These are phyloP conservation scores for Machaerirhynchus nigripectus DNA, from an alignment of 2,113 vertebrate genomes.

Conservation along the genomic window DNA sequence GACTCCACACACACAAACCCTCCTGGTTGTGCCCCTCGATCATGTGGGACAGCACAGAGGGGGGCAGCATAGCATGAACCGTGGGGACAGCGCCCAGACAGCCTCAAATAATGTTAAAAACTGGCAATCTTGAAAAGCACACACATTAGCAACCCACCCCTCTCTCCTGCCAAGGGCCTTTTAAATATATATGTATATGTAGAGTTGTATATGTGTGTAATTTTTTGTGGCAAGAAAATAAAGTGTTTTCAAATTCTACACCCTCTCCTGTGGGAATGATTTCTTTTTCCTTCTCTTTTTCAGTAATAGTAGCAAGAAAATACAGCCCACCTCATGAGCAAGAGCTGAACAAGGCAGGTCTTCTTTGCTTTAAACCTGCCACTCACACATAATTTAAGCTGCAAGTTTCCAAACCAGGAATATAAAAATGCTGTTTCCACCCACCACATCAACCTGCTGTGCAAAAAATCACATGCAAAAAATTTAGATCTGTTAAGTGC, in stretches of 20 bases:
- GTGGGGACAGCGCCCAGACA: not conserved
- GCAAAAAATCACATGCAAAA: not conserved
- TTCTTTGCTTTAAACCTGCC: constrained; percentile 22
- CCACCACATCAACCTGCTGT: not conserved
- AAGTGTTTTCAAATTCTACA: not conserved
- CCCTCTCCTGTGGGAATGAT: not conserved
- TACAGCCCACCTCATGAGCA: not conserved
- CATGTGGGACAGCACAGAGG: rapidly evolving
- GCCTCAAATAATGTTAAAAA: not conserved
- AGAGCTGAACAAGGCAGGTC: not conserved
- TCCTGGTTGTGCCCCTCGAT: rapidly evolving
- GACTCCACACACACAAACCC: rapidly evolving
- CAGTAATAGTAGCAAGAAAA: not conserved
- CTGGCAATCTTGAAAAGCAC: not conserved
- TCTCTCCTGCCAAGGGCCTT: not conserved
- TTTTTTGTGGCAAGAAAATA: not conserved
- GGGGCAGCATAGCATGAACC: not conserved
- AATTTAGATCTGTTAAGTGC: not conserved
- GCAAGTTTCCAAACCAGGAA: not conserved
- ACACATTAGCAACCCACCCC: not conserved
- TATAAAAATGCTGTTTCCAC: not conserved
- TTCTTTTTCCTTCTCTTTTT: not conserved
- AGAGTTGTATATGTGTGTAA: not conserved
- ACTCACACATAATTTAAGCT: not conserved
- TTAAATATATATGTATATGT: not conserved